Evolutionary conservation across 2,113 vertebrate genomes (phyloP), one percentile per base, ranked within the genome.

Genomic region (Channa argus): DNA sequence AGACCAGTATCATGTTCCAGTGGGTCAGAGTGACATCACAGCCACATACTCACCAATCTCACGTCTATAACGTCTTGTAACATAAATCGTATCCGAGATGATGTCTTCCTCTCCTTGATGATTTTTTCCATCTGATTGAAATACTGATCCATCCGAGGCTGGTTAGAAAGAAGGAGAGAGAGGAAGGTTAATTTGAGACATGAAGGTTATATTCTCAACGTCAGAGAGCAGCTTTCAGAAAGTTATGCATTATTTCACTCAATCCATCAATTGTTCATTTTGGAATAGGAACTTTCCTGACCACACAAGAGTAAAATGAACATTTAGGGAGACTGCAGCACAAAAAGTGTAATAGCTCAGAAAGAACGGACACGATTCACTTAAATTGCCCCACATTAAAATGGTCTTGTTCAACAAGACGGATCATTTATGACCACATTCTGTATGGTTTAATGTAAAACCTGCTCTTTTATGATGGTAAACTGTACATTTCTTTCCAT

Each of bases 121-220:
- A 99, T 99, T 94, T 99, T 99, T 83, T 97, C 98, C 97, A 99
- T 99, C 88, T 99, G 98, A 93, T 96, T 95, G 87, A 99, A 99
- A 88, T 99, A 99, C 90, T 99, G 98, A 90, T 99, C 98, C 97
- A 99, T 99, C 13, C 98, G 98, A 69, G 98, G 98, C 98, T 99
- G 65, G 34, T 1, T 15, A 74, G 11, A 54, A 4, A 62, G 33
- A 54, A 1, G 67, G 12, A 53, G 3, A 63, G 5, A 14, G 12
- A 24, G 44, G n/a, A 65, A 8, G 64, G 52, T 68, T 73, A 37
- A 53, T 59, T 14, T 37, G 12, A 83, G 47, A 74, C 41, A 37
- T 10, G 12, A 11, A 69, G 69, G 59, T 52, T 51, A 45, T 11
- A 8, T 33, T 55, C 45, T 58, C 5, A 2, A 36, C 61, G 8